Evolutionary conservation across 2,888 invertebrate species (phyloP).

Genomic region (Eurois occulta): DNA sequence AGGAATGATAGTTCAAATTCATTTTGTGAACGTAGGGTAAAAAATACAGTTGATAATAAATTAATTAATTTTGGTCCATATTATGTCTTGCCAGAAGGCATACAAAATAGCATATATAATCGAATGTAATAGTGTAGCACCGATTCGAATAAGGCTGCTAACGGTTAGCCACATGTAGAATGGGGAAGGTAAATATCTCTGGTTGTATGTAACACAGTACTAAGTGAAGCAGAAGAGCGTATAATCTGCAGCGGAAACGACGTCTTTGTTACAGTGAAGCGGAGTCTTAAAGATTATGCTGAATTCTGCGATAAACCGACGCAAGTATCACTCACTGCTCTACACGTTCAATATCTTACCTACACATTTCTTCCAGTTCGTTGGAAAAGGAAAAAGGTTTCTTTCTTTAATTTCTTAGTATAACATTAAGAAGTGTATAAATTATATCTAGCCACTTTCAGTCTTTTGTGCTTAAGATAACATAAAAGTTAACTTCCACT

Average conservation of each 20-base stretch:
- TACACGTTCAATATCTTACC: slow-evolving; percentile 46
- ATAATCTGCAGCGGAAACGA: slow-evolving; percentile 73
- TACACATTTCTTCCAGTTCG: slow-evolving; percentile 42
- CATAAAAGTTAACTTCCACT: slow-evolving; percentile 42
- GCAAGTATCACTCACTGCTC: slow-evolving; percentile 58
- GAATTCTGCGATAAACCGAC: slow-evolving; percentile 71
- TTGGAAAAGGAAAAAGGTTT: slow-evolving; percentile 38
- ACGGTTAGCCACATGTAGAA: not conserved
- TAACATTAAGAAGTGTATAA: slow-evolving; percentile 46
- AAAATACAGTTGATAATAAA: too few relatives aligned
- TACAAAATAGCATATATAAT: not conserved
- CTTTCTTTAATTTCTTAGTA: slow-evolving; percentile 34
- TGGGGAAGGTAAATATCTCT: slow-evolving; percentile 48
- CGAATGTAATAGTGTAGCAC: not conserved
- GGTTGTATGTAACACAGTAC: slow-evolving; percentile 42
- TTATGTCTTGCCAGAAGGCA: too few relatives aligned
- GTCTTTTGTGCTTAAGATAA: slow-evolving; percentile 51
- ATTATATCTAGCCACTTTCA: slow-evolving; percentile 38
- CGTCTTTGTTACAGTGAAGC: slow-evolving; percentile 73
- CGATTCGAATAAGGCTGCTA: not conserved
- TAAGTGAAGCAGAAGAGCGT: slow-evolving; percentile 58
- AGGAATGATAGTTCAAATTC: not conserved
- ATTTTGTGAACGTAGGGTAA: too few relatives aligned
- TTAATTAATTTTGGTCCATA: too few relatives aligned
- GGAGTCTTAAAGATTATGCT: slow-evolving; percentile 73